Conservation (phyloP, 1,140 invertebrate species). For the Liolophura sinensis region DNA sequence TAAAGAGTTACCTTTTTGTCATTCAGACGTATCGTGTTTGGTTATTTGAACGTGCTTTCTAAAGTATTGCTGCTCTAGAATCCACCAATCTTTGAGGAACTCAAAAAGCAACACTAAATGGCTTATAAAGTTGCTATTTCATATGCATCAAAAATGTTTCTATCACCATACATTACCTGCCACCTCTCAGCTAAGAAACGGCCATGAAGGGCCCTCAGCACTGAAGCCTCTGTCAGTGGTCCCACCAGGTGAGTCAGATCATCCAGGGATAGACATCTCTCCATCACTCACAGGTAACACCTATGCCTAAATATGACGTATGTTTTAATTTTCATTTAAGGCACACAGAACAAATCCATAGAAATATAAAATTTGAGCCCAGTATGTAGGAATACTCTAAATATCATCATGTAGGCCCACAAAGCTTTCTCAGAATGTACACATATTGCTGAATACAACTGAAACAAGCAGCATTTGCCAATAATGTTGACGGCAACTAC, state of each 20-base stretch:
- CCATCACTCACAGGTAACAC: too few relatives aligned
- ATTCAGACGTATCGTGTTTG: not conserved
- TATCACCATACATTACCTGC: constrained; percentile 72
- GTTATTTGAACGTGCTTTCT: not conserved
- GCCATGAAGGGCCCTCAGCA: constrained; percentile 86
- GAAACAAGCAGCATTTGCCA: too few relatives aligned
- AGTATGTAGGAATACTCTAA: too few relatives aligned
- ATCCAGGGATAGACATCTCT: constrained; percentile 61
- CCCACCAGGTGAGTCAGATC: constrained; percentile 90
- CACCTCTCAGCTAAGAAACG: constrained; percentile 83
- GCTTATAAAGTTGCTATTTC: not conserved
- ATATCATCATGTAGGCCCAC: too few relatives aligned
- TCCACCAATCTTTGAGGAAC: not conserved
- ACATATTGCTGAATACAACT: too few relatives aligned
- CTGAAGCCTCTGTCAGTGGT: constrained; percentile 90
- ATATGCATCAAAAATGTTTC: constrained; percentile 8
- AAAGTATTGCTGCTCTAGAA: not conserved
- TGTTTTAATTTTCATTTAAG: too few relatives aligned
- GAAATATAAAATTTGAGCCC: too few relatives aligned
- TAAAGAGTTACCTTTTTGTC: not conserved
- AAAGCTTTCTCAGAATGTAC: too few relatives aligned
- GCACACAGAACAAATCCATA: too few relatives aligned
- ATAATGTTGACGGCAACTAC: too few relatives aligned
- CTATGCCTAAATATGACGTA: too few relatives aligned
- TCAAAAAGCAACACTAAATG: not conserved